phyloP scores from a whole-genome alignment of 2,113 vertebrate genomes.

The Caretta caretta region DNA sequence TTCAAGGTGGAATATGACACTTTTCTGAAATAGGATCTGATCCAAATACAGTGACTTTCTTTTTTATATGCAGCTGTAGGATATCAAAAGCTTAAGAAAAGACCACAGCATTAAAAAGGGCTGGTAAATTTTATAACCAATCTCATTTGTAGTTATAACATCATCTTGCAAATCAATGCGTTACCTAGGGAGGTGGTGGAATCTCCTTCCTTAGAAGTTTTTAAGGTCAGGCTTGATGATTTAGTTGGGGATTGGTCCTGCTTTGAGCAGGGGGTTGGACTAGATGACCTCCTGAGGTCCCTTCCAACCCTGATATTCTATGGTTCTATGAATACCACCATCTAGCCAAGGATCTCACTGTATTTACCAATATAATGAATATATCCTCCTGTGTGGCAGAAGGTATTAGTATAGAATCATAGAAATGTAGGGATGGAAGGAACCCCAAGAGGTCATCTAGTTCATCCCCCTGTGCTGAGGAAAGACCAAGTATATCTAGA shows the following conservation, averaged over 20 bases:
- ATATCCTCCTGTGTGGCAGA: not conserved
- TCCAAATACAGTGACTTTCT: not conserved
- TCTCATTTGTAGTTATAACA: not conserved
- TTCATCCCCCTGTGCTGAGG: not conserved
- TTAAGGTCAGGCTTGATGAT: too few species aligned
- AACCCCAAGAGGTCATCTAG: not conserved
- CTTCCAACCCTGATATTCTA: too few species aligned
- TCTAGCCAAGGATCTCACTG: not conserved
- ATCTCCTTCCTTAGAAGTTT: too few species aligned
- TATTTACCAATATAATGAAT: not conserved
- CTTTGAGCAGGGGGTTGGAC: too few species aligned
- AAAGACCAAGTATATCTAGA: not conserved
- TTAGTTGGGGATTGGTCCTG: too few species aligned
- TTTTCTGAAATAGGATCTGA: not conserved
- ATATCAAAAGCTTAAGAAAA: not conserved
- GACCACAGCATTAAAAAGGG: fast-evolving
- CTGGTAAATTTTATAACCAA: not conserved
- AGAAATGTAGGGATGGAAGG: not conserved
- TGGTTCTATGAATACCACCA: not conserved
- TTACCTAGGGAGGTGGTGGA: too few species aligned
- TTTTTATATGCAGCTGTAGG: not conserved
- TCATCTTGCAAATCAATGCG: not conserved
- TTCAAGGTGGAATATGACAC: not conserved
- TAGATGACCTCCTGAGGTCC: too few species aligned
- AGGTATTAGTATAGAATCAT: not conserved